phyloP scores from a whole-genome alignment of 1,140 invertebrate species.

The Philopotamus ludificatus region DNA sequence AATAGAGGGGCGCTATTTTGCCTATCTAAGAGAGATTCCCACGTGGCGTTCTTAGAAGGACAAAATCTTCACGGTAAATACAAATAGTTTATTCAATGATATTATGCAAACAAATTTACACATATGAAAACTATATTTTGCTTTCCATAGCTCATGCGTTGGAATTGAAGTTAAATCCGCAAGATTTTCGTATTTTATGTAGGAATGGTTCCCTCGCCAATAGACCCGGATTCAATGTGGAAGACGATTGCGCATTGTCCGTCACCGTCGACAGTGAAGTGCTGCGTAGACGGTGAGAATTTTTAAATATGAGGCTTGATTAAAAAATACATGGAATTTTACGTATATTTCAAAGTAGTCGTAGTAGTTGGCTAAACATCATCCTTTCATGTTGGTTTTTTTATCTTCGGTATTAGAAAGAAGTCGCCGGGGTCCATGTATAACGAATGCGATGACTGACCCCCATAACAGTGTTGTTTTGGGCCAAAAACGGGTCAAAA shows the following conservation, averaged over 20 bases:
- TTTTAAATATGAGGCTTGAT: constrained; percentile 42
- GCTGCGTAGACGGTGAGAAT: constrained; percentile 48
- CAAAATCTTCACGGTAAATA: constrained; percentile 51
- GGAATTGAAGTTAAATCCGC: constrained; percentile 42
- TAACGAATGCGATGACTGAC: too few relatives aligned
- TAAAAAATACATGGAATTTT: neutral
- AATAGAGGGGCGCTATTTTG: constrained; percentile 63
- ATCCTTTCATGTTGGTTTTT: too few relatives aligned
- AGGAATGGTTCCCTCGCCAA: constrained; percentile 58
- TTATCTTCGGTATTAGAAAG: too few relatives aligned
- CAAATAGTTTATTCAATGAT: neutral
- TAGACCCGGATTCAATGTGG: constrained; percentile 53
- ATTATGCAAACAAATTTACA: constrained; percentile 44
- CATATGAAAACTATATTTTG: neutral
- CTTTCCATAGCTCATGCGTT: constrained; percentile 44
- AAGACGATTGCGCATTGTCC: constrained; percentile 58
- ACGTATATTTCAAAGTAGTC: too few relatives aligned
- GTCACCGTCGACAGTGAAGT: constrained; percentile 62
- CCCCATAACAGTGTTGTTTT: too few relatives aligned
- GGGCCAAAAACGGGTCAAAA: too few relatives aligned
- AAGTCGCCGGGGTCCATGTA: too few relatives aligned
- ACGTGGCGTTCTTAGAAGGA: constrained; percentile 62
- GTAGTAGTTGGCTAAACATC: too few relatives aligned
- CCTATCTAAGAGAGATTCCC: constrained; percentile 53
- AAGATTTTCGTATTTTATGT: constrained; percentile 56